These are phyloP conservation scores for Bufotes viridis DNA, from an alignment of 2,797 vertebrate species.

Conservation along the genomic window DNA sequence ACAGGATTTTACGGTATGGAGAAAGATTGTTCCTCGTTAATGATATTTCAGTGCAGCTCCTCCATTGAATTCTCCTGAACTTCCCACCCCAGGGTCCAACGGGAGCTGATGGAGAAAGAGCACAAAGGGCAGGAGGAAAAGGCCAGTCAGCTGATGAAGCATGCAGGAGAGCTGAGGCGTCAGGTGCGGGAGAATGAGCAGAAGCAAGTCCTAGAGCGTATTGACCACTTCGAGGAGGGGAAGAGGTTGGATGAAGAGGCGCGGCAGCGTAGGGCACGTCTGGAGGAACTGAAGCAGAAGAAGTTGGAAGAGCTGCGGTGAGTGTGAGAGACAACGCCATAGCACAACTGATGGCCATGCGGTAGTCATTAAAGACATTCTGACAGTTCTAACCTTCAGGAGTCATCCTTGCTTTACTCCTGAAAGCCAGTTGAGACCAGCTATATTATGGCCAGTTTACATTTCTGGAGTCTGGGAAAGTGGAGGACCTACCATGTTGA, in stretches of 20 bases:
- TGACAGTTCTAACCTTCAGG: too few species aligned
- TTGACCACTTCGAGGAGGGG: constrained; percentile 76
- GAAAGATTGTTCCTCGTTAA: accelerated
- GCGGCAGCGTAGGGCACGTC: constrained; percentile 70
- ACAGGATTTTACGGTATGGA: constrained; percentile 83
- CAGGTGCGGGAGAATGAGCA: constrained; percentile 82
- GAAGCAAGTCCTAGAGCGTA: constrained; percentile 70
- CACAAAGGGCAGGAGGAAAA: constrained; percentile 71
- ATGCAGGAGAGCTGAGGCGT: constrained; percentile 74
- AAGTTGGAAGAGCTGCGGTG: constrained; percentile 88
- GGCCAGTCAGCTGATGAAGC: constrained; percentile 61
- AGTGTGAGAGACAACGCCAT: background rate
- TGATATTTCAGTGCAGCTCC: background rate
- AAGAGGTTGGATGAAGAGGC: constrained; percentile 77
- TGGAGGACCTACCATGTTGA: background rate
- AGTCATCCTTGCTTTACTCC: too few species aligned
- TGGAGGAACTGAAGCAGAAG: constrained; percentile 80
- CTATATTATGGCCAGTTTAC: too few species aligned
- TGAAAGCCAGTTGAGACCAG: too few species aligned
- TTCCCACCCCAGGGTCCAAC: constrained; percentile 74
- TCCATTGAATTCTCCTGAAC: background rate
- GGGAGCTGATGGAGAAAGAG: constrained; percentile 75
- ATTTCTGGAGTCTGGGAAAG: background rate
- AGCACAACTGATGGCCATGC: too few species aligned
- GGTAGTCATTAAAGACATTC: too few species aligned